Conservation (phyloP, 1,140 invertebrate species). For the Acromyrmex charruanus region DNA sequence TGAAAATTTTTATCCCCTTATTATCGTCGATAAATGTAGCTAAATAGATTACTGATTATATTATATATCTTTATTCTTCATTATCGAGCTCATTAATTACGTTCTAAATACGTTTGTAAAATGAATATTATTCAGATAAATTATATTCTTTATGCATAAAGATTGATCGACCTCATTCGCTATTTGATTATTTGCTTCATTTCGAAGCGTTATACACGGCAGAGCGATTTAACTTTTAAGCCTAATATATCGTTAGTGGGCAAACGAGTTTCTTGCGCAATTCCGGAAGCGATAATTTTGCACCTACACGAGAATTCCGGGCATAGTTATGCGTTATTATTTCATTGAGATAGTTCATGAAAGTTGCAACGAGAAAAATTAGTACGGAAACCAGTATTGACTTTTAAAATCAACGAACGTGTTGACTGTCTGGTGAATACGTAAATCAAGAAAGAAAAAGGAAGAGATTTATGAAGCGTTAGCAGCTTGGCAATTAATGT, state of each 20-base stretch:
- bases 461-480: neutral
- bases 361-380: neutral
- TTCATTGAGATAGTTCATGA: conserved; percentile 27
- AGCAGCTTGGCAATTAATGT: neutral
- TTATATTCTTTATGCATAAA: neutral
- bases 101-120: neutral
- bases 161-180: conserved; percentile 2
- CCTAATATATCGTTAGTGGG: conserved; percentile 35
- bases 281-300: conserved; percentile 38
- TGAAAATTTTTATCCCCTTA: neutral
- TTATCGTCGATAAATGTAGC: neutral
- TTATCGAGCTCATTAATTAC: neutral
- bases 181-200: conserved; percentile 17
- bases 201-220: conserved; percentile 6
- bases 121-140: conserved; percentile 3
- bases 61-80: neutral
- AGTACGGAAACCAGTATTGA: neutral
- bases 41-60: neutral
- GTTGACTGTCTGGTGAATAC: neutral
- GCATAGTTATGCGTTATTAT: conserved; percentile 9
- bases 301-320: conserved; percentile 34
- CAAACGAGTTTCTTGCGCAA: conserved; percentile 45
- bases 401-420: neutral
- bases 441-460: neutral
- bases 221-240: conserved; percentile 45